These are phyloP conservation scores for Avahi laniger DNA, from an alignment of 2,797 vertebrate species.

Conservation along the genomic window DNA sequence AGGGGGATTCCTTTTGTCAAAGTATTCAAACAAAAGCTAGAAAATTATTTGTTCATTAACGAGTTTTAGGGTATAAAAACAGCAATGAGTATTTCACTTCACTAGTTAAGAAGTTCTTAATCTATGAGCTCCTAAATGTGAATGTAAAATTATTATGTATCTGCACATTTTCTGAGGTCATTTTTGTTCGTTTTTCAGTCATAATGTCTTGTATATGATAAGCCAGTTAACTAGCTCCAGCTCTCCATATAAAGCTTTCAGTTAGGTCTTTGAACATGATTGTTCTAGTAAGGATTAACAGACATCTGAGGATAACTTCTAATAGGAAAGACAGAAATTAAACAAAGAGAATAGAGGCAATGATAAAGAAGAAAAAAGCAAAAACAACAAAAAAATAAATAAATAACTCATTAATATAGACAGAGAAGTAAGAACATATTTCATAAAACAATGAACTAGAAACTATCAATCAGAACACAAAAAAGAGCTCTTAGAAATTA, in stretches of 20 bases:
- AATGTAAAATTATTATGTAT: conserved; percentile 19
- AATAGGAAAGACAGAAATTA: neutral
- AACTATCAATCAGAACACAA: neutral
- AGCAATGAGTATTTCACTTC: neutral
- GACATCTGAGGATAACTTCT: neutral
- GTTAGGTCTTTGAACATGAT: neutral
- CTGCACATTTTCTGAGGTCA: neutral
- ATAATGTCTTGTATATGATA: neutral
- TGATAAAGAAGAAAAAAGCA: neutral
- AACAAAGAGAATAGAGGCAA: neutral
- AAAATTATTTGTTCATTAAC: conserved; percentile 7
- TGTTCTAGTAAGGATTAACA: conserved; percentile 7
- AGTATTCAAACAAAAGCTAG: neutral
- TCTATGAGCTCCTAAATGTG: neutral
- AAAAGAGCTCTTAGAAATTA: conserved; percentile 10
- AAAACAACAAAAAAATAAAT: neutral
- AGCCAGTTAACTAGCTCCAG: neutral
- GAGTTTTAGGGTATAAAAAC: neutral
- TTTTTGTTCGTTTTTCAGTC: neutral
- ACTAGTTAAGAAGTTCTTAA: neutral
- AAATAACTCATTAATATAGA: neutral
- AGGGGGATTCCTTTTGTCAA: neutral
- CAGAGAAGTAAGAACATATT: neutral
- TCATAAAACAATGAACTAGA: neutral
- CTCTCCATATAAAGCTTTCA: neutral